Base-by-base conservation (phyloP, 2,113 vertebrate genomes). In the Chionomys nivalis region DNA sequence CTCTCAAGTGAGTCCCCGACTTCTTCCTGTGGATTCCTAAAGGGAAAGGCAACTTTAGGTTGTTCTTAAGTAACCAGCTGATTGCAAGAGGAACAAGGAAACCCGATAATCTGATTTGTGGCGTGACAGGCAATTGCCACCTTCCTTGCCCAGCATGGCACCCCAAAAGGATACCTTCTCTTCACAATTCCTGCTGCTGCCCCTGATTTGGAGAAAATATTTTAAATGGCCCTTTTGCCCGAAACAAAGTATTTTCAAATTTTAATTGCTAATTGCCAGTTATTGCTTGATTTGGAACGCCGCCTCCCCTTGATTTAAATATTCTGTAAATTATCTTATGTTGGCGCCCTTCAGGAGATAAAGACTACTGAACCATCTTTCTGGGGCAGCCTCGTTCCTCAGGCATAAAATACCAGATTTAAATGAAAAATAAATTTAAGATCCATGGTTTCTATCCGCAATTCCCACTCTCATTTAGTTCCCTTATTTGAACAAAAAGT, bases 301-400 rank as follows among this genome's bases (percentile, higher is more conserved):
- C 23, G 58, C 44, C 66, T 23, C 24, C 39, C 31, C 31, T 47
- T 89, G 65, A 81, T 88, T 65, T 66, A 65, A 94, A 31, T 47
- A 42, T 42, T 88, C 86, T 90, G 75, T 42, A 91, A 89, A 72
- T 76, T 83, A 82, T 72, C 75, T 81, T n/a, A 58, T 58, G 55
- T 86, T 91, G 55, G 70, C 86, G 55, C 76, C 8, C 8, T 44
- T 88, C 39, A 58, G 49, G 83, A 87, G 55, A 65, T 65, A 90
- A 76, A 79, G 63, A 26, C 66, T 23, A 63, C 21, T 58, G 47
- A 24, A 39, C 2, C 31, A 24, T 47, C 28, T 33, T 83, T 94
- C 61, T 47, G n/a, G 49, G 33, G 70, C 42, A 16, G 61, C 82
- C 66, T 61, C 58, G 7, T 77, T 79, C 81, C 85, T 72, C 68